Evolutionary conservation across 2,113 vertebrate genomes (phyloP).

Genomic region (Hydropotes inermis): DNA sequence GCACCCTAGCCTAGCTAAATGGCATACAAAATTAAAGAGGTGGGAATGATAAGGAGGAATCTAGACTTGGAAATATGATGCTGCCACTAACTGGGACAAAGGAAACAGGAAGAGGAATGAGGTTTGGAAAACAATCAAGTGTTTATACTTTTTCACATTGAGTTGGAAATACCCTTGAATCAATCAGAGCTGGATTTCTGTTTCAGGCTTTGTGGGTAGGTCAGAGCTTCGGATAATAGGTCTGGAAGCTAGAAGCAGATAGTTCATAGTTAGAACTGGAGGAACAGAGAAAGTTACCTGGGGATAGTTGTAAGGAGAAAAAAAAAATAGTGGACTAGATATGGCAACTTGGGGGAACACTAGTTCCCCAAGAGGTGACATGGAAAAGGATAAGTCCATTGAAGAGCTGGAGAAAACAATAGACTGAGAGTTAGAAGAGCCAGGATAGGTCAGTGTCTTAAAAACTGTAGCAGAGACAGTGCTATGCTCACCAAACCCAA

Average conservation of each 20-base stretch:
- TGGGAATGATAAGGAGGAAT: not conserved
- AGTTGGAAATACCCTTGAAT: not conserved
- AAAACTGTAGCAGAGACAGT: not conserved
- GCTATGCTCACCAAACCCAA: not conserved
- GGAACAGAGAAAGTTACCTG: not conserved
- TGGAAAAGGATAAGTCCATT: not conserved
- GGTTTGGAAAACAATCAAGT: not conserved
- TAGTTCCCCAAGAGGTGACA: not conserved
- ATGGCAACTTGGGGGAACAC: not conserved
- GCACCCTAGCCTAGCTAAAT: not conserved
- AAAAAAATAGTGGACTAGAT: not conserved
- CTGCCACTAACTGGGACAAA: not conserved
- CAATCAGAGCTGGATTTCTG: not conserved
- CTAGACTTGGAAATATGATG: not conserved
- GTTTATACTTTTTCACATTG: not conserved
- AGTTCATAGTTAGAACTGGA: not conserved
- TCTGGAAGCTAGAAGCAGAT: not conserved
- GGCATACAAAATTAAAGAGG: not conserved
- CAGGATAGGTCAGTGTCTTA: not conserved
- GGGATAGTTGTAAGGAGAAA: not conserved
- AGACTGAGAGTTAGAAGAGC: not conserved
- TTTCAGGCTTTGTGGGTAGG: not conserved
- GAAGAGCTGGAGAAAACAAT: not conserved
- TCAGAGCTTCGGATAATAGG: not conserved
- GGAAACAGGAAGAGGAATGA: not conserved